Base-by-base conservation (phyloP, 2,113 vertebrate genomes). In the Melanerpes formicivorus region DNA sequence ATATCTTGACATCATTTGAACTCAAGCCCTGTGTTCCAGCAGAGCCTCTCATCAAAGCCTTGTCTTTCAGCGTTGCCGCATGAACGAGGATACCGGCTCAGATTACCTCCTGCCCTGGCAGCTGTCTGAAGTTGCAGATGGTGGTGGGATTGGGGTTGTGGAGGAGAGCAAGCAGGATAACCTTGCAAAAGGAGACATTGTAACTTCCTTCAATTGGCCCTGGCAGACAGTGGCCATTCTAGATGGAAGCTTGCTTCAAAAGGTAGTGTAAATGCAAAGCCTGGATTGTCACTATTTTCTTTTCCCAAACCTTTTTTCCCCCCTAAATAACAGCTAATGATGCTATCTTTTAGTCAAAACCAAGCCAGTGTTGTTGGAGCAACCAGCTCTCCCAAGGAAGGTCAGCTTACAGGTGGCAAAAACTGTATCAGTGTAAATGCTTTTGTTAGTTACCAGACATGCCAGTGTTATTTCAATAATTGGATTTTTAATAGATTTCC, bases 51-150 rank as follows among this genome's bases (percentile, higher is more conserved):
- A 50, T 30, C 19, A 84, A 52, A 82, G 55, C 54, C 30, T 81
- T 91, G 42, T 93, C 74, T 92, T 97, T 26, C 95, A 99, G 99
- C 98, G 98, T 29, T 99, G 98, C 96, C 98, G 98, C 46, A 99
- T 99, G 99, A 99, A 99, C 54, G 99, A 99, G 84, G 98, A 99
- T 76, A 98, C 98, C 0, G 98, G 98, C 6, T 77, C 95, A 5
- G 98, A 98, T 27, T 99, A 99, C 83, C 60, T 99, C 90, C 67
- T 55, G 29, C 96, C 99, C 5, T 99, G 99, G 99, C 97, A 97
- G 93, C 94, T 99, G n/a, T 97, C 97, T 5, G 97, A 98, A 66
- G 97, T 98, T 48, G 95, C 97, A 70, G 98, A 99, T 14, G 99
- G 99, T 18, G 98, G 98, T 29, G 99, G 99, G 14, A 40, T 99